Conservation (phyloP, 2,888 invertebrate genomes). For the Erebia palarica region DNA sequence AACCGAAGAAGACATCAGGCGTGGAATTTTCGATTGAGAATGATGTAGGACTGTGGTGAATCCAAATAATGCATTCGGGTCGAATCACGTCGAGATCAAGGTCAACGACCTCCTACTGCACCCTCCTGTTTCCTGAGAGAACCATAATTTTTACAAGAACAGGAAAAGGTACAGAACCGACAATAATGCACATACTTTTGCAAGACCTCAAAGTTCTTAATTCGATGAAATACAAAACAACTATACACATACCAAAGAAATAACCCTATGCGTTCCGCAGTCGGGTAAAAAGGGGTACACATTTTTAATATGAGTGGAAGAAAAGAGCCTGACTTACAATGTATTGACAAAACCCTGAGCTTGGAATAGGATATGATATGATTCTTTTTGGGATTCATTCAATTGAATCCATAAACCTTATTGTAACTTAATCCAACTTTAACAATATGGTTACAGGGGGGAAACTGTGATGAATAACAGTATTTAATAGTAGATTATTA, state of each 20-base stretch:
- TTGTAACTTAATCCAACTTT: too few relatives aligned
- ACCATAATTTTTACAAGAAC: conserved; percentile 56
- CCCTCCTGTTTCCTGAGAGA: conserved; percentile 49
- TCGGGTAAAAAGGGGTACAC: neutral
- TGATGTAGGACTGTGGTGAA: conserved; percentile 68
- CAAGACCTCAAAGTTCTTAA: neutral
- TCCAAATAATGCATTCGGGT: conserved; percentile 73
- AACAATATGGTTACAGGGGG: too few relatives aligned
- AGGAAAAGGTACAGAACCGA: conserved; percentile 38
- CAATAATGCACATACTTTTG: conserved; percentile 19
- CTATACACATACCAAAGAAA: neutral
- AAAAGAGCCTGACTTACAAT: neutral
- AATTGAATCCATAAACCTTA: neutral
- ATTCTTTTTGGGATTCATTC: neutral
- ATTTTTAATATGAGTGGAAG: neutral
- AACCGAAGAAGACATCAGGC: conserved; percentile 73
- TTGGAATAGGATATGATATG: neutral
- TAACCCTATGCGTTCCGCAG: too few relatives aligned
- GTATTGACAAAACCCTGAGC: neutral
- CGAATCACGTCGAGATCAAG: conserved; percentile 64
- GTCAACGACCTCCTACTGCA: conserved; percentile 68
- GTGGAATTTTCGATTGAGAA: conserved; percentile 73
- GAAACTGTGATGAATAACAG: too few relatives aligned
- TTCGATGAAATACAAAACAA: neutral
- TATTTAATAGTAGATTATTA: too few relatives aligned